Evolutionary conservation across 1,140 invertebrate species (phyloP), one percentile per base, ranked within the genome.

Genomic region (Diachasmimorpha longicaudata): DNA sequence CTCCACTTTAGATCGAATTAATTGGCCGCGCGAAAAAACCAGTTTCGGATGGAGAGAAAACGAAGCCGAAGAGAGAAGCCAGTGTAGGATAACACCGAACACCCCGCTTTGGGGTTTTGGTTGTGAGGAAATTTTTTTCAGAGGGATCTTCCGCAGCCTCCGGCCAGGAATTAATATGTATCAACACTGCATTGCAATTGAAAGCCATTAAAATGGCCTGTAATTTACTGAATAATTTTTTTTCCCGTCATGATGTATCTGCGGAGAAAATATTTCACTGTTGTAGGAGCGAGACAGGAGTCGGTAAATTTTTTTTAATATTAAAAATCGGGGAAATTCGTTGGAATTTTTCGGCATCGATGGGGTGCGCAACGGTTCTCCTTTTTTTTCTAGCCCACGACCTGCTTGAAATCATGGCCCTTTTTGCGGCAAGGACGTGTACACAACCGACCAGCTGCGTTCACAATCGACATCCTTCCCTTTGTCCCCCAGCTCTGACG

Each of bases 391-490:
- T 55, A 70, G 69, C 80, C 13, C 23, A 78, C 80, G 42, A 55
- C 25, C 67, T 63, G 71, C 44, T 42, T 63, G 58, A 63, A 63
- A 63, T 63, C 23, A 11, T 63, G 73, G 74, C 79, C 77, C 72
- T 80, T 81, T 81, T 82, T 78, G 77, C 76, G 71, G 75, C 78
- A 82, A 81, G 72, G 72, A 77, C 78, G 75, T 21, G 68, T 76
- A 76, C 72, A 78, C 72, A 81, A 73, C 70, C 72, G 74, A 80
- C 78, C 79, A 78, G 81, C 76, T 80, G 79, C 78, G 68, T 42
- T 70, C 46, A 81, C 79, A 82, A 81, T 79, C 77, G 76, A 83
- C 81, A 82, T 81, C 80, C 81, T 80, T 77, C 72, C 69, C 71
- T 81, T 83, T 83, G 82, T 83, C 19, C 58, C 19, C 23, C 10